A percentile compares a stretch with the other conserved stretches of the same genome.
Evolutionary conservation across 1,140 invertebrate species (phyloP).

Genomic region (Bombus waltoni): DNA sequence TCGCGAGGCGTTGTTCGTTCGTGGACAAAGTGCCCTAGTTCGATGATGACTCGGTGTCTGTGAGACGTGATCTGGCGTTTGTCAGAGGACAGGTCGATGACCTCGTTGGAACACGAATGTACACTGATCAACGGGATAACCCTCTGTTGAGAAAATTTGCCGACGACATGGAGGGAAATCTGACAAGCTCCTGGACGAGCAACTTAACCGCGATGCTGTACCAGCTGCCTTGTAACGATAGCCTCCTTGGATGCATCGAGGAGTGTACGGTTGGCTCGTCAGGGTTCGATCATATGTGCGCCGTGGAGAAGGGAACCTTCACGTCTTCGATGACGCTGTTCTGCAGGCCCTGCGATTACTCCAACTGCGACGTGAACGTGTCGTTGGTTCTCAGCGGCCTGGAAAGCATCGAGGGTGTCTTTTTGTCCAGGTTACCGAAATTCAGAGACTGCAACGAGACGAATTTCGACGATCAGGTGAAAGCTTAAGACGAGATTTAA

Average conservation of each 20-base stretch:
- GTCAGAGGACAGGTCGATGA: neutral
- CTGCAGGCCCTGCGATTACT: constrained; percentile 70
- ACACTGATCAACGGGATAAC: neutral
- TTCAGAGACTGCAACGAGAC: constrained; percentile 68
- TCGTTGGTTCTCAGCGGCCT: constrained; percentile 69
- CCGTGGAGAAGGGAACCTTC: constrained; percentile 38
- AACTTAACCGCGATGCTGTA: constrained; percentile 69
- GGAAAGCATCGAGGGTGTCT: constrained; percentile 72
- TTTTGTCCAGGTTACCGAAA: constrained; percentile 66
- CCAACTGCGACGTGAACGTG: constrained; percentile 67
- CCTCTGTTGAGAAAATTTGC: neutral
- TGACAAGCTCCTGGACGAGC: constrained; percentile 63
- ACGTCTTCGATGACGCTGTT: constrained; percentile 60
- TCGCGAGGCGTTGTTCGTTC: constrained; percentile 9
- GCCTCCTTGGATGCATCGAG: constrained; percentile 48
- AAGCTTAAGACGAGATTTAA: neutral
- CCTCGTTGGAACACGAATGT: neutral
- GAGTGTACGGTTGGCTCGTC: constrained; percentile 37
- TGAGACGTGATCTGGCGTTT: neutral
- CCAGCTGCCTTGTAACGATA: constrained; percentile 69
- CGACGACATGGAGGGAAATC: constrained; percentile 43
- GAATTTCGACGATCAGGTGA: constrained; percentile 59
- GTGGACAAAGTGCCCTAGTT: constrained; percentile 36
- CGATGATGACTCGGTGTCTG: neutral
- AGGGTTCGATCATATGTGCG: constrained; percentile 70